phyloP scores from a whole-genome alignment of 2,113 vertebrate genomes.

The Pluvianellus socialis region DNA sequence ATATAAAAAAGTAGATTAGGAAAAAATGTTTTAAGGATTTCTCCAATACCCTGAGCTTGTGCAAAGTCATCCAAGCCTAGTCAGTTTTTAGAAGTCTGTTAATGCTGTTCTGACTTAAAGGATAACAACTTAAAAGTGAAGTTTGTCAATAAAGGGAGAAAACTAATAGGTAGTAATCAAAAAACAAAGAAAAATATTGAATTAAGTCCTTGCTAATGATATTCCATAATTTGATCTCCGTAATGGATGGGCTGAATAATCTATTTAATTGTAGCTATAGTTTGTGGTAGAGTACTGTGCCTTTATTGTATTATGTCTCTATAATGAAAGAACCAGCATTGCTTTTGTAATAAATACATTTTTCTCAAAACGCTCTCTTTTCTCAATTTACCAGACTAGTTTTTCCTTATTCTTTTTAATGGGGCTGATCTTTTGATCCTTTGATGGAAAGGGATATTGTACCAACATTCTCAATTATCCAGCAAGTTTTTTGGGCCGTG shows the following conservation, averaged over 20 bases:
- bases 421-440: not conserved
- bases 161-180: not conserved
- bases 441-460: not conserved
- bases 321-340: slow-evolving; percentile 2
- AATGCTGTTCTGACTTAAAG: not conserved
- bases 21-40: not conserved
- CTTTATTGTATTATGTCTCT: not conserved
- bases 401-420: not conserved
- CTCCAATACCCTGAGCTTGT: not conserved
- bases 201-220: not conserved
- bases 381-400: not conserved
- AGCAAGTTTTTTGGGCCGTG: not conserved
- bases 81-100: not conserved
- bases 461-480: not conserved
- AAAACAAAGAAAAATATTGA: not conserved
- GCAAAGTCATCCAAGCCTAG: not conserved
- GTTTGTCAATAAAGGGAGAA: slow-evolving; percentile 21
- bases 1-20: not conserved
- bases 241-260: slow-evolving; percentile 26
- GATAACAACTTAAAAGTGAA: not conserved
- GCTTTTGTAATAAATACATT: not conserved
- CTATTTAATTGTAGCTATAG: slow-evolving; percentile 15
- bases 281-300: not conserved
- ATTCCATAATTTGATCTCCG: slow-evolving; percentile 24
- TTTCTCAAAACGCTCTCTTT: not conserved